These are phyloP conservation scores for Zygothrica quintamaculata DNA, from an alignment of 2,888 invertebrate species.

Conservation along the genomic window DNA sequence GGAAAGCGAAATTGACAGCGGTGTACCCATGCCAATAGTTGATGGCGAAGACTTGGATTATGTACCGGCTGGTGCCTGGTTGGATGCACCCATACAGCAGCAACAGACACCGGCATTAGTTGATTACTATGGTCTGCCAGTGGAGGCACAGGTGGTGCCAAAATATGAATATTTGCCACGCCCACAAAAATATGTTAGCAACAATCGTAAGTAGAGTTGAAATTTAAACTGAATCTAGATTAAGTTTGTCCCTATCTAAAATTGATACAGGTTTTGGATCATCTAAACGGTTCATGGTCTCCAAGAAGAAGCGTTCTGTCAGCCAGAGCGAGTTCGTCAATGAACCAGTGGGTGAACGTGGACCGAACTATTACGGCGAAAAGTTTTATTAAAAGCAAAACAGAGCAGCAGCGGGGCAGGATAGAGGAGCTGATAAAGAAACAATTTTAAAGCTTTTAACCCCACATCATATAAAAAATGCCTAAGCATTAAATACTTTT, in stretches of 20 bases:
- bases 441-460: slow-evolving; percentile 41
- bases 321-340: slow-evolving; percentile 74
- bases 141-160: slow-evolving; percentile 81
- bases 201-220: slow-evolving; percentile 79
- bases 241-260: neutral
- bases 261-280: slow-evolving; percentile 72
- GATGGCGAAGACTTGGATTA: slow-evolving; percentile 68
- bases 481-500: slow-evolving; percentile 42
- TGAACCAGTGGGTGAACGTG: slow-evolving; percentile 77
- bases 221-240: neutral
- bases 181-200: slow-evolving; percentile 78
- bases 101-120: slow-evolving; percentile 68
- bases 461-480: slow-evolving; percentile 28
- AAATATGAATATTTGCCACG: slow-evolving; percentile 82
- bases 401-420: neutral
- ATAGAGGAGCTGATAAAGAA: slow-evolving; percentile 12
- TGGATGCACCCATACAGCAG: slow-evolving; percentile 65
- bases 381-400: slow-evolving; percentile 75
- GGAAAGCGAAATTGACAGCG: slow-evolving; percentile 75
- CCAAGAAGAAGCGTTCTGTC: slow-evolving; percentile 84
- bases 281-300: slow-evolving; percentile 83
- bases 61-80: slow-evolving; percentile 74
- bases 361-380: slow-evolving; percentile 76
- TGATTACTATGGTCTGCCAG: slow-evolving; percentile 82
- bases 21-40: slow-evolving; percentile 58